Conservation (phyloP, 1,140 invertebrate species). For the Bilobella aurantiaca region DNA sequence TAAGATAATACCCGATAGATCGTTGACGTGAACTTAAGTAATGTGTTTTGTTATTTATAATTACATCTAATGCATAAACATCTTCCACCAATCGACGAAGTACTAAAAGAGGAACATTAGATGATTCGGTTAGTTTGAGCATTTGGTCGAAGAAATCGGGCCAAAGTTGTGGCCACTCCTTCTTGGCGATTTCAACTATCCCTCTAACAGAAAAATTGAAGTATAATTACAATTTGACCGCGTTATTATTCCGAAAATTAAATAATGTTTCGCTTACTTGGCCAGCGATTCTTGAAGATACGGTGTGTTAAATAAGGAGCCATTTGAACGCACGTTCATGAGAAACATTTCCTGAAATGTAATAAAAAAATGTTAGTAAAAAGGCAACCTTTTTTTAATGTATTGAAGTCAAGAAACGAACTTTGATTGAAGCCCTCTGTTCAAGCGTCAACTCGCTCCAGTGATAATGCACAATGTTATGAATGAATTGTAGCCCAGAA, state of each 20-base stretch:
- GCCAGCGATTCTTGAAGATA: neutral
- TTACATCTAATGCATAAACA: constrained; percentile 8
- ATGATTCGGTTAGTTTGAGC: neutral
- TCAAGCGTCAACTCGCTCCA: neutral
- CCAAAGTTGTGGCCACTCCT: constrained; percentile 25
- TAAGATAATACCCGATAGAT: neutral
- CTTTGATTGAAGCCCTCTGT: neutral
- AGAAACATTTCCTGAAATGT: constrained; percentile 2
- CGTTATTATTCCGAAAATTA: neutral
- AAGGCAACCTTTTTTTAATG: too few species aligned
- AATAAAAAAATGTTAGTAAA: too few species aligned
- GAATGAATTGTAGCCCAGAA: neutral
- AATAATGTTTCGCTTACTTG: neutral
- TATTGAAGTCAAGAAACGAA: neutral
- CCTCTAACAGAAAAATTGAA: neutral
- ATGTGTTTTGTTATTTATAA: neutral
- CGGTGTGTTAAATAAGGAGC: neutral
- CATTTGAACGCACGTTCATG: neutral
- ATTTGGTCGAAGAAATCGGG: constrained; percentile 11
- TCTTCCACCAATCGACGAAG: constrained; percentile 19
- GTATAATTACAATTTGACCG: neutral
- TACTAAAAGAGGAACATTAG: constrained; percentile 14
- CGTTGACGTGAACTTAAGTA: too few species aligned
- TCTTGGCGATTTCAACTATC: constrained; percentile 19
- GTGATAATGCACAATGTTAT: neutral